Evolutionary conservation across 92 coral and sea anemone species (phyloP).

Genomic region (Ricordea florida): DNA sequence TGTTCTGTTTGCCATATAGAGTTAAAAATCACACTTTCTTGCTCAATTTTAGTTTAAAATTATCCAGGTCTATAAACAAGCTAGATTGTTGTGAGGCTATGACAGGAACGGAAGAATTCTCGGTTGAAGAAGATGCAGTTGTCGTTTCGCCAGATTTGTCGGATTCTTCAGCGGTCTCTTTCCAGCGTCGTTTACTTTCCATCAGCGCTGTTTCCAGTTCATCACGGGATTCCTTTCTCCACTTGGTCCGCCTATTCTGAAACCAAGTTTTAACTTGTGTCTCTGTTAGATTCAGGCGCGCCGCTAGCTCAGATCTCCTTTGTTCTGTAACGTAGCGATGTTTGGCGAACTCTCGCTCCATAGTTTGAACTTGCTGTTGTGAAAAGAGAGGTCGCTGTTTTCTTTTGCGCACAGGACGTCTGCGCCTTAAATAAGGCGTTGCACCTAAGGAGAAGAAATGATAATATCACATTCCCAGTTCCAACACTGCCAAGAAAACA

Average conservation of each 20-base stretch:
- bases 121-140: too few relatives aligned
- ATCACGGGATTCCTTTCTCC: constrained; percentile 76
- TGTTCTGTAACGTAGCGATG: constrained; percentile 77
- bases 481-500: too few relatives aligned
- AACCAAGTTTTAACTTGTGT: constrained; percentile 88
- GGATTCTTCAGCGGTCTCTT: not conserved
- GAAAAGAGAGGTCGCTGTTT: constrained; percentile 83
- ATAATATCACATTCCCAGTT: too few relatives aligned
- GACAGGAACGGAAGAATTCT: too few relatives aligned
- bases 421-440: constrained; percentile 25
- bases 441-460: too few relatives aligned
- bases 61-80: too few relatives aligned
- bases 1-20: too few relatives aligned
- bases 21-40: too few relatives aligned
- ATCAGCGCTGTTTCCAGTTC: constrained; percentile 26
- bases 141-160: too few relatives aligned
- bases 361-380: constrained; percentile 66
- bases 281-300: constrained; percentile 69
- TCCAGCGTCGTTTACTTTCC: constrained; percentile 20
- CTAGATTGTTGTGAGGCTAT: too few relatives aligned
- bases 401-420: constrained; percentile 67
- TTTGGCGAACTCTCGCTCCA: constrained; percentile 75
- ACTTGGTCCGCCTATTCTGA: constrained; percentile 81
- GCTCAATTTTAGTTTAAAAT: too few relatives aligned
- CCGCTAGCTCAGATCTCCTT: constrained; percentile 69